Percentiles rank a stretch among this genome's conserved stretches.
phyloP scores from a whole-genome alignment of 2,888 invertebrate species.

The Axea sp. region DNA sequence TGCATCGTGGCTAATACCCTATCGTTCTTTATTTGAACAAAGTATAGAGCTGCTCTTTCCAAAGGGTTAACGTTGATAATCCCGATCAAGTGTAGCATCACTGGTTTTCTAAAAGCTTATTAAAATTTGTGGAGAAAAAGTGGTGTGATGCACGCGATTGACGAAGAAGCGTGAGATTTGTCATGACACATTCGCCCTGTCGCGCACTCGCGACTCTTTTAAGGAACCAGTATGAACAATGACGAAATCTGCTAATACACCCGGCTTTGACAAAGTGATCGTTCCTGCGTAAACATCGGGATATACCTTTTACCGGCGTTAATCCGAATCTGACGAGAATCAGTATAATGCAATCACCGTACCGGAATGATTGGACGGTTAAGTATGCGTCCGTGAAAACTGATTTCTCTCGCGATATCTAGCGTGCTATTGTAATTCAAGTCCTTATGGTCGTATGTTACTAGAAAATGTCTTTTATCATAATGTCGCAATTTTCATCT shows the following conservation, averaged over 20 bases:
- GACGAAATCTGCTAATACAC: constrained; percentile 75
- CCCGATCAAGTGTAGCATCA: constrained; percentile 56
- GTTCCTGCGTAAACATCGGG: constrained; percentile 72
- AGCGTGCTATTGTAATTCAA: constrained; percentile 62
- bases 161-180: constrained; percentile 69
- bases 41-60: constrained; percentile 26
- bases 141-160: constrained; percentile 39
- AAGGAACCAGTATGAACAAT: constrained; percentile 62
- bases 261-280: constrained; percentile 71
- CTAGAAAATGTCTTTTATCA: constrained; percentile 29
- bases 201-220: constrained; percentile 66
- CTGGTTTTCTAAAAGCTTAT: constrained; percentile 51
- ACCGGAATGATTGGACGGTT: constrained; percentile 69
- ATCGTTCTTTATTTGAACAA: too few relatives aligned
- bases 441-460: constrained; percentile 67
- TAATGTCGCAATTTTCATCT: constrained; percentile 38
- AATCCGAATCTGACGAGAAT: constrained; percentile 73
- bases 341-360: constrained; percentile 73
- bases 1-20: too few relatives aligned
- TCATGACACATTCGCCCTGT: constrained; percentile 65
- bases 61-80: constrained; percentile 56
- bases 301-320: constrained; percentile 77
- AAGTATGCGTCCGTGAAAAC: constrained; percentile 61
- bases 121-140: constrained; percentile 54
- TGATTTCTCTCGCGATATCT: constrained; percentile 75